phyloP scores from a whole-genome alignment of 2,888 invertebrate genomes.

The Barypeithes pellucidus region DNA sequence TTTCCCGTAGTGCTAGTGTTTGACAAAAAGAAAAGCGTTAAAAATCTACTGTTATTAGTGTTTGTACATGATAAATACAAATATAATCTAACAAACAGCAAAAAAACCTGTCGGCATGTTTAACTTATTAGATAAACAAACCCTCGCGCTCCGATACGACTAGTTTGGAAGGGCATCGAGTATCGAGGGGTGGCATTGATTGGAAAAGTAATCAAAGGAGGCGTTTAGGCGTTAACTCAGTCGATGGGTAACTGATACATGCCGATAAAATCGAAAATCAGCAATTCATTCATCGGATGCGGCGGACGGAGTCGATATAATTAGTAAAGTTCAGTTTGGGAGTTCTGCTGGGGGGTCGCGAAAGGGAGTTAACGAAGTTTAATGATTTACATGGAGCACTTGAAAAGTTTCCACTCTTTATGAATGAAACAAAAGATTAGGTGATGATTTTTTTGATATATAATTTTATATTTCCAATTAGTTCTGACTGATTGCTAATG shows the following conservation, averaged over 20 bases:
- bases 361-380: constrained; percentile 12
- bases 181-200: constrained; percentile 35
- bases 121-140: neutral
- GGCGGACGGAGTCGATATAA: constrained; percentile 17
- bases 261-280: constrained; percentile 40
- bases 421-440: too few relatives aligned
- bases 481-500: too few relatives aligned
- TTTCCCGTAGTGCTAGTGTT: too few relatives aligned
- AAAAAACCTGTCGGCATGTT: neutral
- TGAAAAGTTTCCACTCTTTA: too few relatives aligned
- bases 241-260: constrained; percentile 35
- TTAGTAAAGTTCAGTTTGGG: constrained; percentile 25
- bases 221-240: constrained; percentile 42
- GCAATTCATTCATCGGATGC: constrained; percentile 33
- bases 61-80: too few relatives aligned
- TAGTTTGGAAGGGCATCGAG: neutral
- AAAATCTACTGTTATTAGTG: too few relatives aligned
- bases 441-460: too few relatives aligned
- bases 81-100: too few relatives aligned
- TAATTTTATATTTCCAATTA: too few relatives aligned
- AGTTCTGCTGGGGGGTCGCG: neutral
- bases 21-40: too few relatives aligned
- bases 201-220: constrained; percentile 44
- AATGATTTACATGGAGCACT: too few relatives aligned
- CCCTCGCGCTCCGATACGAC: neutral